A percentile compares a stretch with the other conserved stretches of the same genome.
phyloP scores from a whole-genome alignment of 2,113 vertebrate species.

The Gnathonemus echidnorhynchus region DNA sequence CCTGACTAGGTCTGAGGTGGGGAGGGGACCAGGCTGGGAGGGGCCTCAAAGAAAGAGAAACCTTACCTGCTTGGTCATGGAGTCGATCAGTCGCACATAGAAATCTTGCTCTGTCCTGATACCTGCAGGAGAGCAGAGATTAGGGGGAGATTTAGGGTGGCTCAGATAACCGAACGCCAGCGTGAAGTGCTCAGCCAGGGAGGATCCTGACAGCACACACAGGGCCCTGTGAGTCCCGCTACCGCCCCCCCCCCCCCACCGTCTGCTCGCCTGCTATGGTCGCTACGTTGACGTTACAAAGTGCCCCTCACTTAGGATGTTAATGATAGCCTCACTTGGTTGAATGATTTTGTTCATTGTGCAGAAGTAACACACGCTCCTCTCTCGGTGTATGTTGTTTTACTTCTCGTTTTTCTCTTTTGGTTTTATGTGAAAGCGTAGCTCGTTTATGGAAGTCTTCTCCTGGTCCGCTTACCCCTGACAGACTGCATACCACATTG shows the following conservation, averaged over 20 bases:
- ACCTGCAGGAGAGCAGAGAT: constrained; percentile 37
- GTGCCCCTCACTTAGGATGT: constrained; percentile 16
- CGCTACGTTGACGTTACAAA: constrained; percentile 19
- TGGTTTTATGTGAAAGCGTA: neutral
- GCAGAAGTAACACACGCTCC: neutral
- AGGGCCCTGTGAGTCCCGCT: neutral
- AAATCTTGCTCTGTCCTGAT: constrained; percentile 75
- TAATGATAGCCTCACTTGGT: constrained; percentile 13
- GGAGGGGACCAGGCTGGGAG: neutral
- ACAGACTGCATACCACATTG: neutral
- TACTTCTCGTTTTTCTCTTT: neutral
- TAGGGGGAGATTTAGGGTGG: neutral
- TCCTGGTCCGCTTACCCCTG: neutral
- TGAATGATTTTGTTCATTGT: constrained; percentile 20
- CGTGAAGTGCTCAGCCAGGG: neutral
- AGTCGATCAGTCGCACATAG: constrained; percentile 74
- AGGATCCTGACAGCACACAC: neutral
- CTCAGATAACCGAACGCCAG: neutral
- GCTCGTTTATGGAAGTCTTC: neutral
- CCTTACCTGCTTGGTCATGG: constrained; percentile 78
- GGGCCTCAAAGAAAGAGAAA: constrained; percentile 8
- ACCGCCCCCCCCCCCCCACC: neutral
- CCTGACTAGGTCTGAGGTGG: neutral
- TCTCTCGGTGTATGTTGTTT: neutral
- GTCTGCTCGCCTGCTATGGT: neutral